These are phyloP conservation scores for Holotrichia oblita DNA, from an alignment of 1,140 invertebrate species.

Conservation along the genomic window DNA sequence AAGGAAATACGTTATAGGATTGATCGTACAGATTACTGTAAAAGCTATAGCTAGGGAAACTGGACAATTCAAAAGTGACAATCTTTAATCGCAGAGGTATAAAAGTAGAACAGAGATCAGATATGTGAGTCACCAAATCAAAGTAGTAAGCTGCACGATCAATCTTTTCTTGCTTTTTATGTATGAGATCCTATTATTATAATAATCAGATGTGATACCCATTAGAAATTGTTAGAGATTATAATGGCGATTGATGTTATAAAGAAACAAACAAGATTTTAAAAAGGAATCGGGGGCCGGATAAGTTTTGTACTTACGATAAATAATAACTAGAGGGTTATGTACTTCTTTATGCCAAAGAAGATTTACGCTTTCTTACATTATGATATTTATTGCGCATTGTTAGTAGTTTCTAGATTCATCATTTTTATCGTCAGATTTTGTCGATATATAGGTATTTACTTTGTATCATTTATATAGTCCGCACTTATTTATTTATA, in stretches of 20 bases:
- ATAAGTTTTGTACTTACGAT: constrained; percentile 37
- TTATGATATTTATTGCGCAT: too few relatives aligned
- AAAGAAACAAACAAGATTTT: background rate
- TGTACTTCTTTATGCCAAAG: constrained; percentile 43
- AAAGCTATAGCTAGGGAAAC: background rate
- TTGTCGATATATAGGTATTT: too few relatives aligned
- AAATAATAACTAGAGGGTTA: constrained; percentile 21
- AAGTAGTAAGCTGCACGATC: constrained; percentile 48
- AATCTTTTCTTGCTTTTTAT: constrained; percentile 53
- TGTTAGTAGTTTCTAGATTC: too few relatives aligned
- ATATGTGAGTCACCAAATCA: constrained; percentile 7
- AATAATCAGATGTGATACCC: constrained; percentile 53
- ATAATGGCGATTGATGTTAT: constrained; percentile 30
- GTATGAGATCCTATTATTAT: constrained; percentile 47
- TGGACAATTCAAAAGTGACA: background rate
- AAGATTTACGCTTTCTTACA: too few relatives aligned
- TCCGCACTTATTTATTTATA: too few relatives aligned
- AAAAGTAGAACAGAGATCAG: background rate
- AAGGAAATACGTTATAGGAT: constrained; percentile 16
- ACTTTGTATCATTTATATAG: too few relatives aligned
- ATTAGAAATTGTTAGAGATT: constrained; percentile 47
- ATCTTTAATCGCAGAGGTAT: background rate
- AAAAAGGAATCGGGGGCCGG: constrained; percentile 23
- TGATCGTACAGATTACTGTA: background rate
- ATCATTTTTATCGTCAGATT: too few relatives aligned